Conservation (phyloP, 1,140 invertebrate genomes). For the Heliconius hermathena region DNA sequence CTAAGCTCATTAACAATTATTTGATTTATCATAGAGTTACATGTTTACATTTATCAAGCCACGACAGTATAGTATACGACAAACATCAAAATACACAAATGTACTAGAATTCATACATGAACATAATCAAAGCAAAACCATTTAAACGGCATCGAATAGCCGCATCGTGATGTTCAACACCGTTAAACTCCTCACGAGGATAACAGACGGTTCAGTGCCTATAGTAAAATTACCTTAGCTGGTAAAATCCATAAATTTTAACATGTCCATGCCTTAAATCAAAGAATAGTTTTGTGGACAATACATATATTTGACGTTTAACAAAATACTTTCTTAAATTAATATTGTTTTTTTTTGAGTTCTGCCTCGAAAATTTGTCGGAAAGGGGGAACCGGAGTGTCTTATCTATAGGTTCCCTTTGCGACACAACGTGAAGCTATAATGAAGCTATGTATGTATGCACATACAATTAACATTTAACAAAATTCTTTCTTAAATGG, state of each 20-base stretch:
- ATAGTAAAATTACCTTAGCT: constrained; percentile 36
- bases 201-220: constrained; percentile 43
- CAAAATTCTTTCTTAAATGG: neutral
- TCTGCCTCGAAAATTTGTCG: too few relatives aligned
- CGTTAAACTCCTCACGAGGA: constrained; percentile 45
- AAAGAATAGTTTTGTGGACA: neutral
- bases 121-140: constrained; percentile 31
- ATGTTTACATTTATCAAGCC: neutral
- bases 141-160: constrained; percentile 42
- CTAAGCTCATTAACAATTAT: neutral
- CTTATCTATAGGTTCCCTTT: too few relatives aligned
- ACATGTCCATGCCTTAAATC: neutral
- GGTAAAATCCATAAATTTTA: neutral
- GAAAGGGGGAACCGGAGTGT: too few relatives aligned
- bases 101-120: constrained; percentile 8
- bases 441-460: too few relatives aligned
- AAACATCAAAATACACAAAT: neutral
- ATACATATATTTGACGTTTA: neutral
- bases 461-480: neutral
- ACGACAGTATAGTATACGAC: neutral
- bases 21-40: too few relatives aligned
- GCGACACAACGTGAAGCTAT: too few relatives aligned
- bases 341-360: too few relatives aligned
- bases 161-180: constrained; percentile 47
- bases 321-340: neutral